A percentile compares a stretch with the other conserved stretches of the same genome.
These are phyloP conservation scores for Nannoperca australis DNA, from an alignment of 2,797 vertebrate species.

Conservation along the genomic window DNA sequence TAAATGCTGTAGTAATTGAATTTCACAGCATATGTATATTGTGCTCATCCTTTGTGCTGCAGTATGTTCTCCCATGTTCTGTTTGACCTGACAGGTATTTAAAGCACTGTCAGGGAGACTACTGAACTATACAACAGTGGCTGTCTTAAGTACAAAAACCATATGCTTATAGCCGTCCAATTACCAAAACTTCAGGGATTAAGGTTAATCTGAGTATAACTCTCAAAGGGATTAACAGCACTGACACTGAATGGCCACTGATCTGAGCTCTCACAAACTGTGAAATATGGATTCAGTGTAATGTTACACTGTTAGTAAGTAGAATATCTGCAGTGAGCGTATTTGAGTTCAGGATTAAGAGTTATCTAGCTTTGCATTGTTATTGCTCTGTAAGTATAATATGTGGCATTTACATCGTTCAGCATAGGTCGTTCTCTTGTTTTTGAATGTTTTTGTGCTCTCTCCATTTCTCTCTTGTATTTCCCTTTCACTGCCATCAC, in stretches of 20 bases:
- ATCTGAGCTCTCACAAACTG: slow-evolving; percentile 48
- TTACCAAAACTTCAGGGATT: slow-evolving; percentile 51
- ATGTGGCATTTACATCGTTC: slow-evolving; percentile 25
- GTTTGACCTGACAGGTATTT: neutral
- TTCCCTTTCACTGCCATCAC: slow-evolving; percentile 60
- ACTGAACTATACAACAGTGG: slow-evolving; percentile 15
- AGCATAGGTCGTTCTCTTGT: slow-evolving; percentile 20
- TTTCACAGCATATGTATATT: slow-evolving; percentile 1
- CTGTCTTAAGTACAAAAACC: slow-evolving; percentile 11
- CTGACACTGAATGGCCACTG: slow-evolving; percentile 46
- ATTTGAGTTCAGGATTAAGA: slow-evolving; percentile 49
- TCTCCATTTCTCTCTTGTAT: slow-evolving; percentile 17
- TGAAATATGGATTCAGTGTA: slow-evolving; percentile 34
- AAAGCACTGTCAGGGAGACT: neutral
- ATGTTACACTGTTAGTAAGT: slow-evolving; percentile 19
- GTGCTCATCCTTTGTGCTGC: neutral
- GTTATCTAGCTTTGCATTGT: slow-evolving; percentile 30
- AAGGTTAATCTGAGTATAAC: slow-evolving; percentile 54
- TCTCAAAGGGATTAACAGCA: slow-evolving; percentile 57
- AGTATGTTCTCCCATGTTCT: slow-evolving; percentile 17
- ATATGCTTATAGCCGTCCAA: slow-evolving; percentile 16
- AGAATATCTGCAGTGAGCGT: slow-evolving; percentile 43
- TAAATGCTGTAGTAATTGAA: slow-evolving; percentile 24
- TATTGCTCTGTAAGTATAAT: slow-evolving; percentile 28
- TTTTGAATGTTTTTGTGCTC: slow-evolving; percentile 29